Base-by-base conservation (phyloP, 2,797 vertebrate species). In the Parauchenoglanis punctatus region DNA sequence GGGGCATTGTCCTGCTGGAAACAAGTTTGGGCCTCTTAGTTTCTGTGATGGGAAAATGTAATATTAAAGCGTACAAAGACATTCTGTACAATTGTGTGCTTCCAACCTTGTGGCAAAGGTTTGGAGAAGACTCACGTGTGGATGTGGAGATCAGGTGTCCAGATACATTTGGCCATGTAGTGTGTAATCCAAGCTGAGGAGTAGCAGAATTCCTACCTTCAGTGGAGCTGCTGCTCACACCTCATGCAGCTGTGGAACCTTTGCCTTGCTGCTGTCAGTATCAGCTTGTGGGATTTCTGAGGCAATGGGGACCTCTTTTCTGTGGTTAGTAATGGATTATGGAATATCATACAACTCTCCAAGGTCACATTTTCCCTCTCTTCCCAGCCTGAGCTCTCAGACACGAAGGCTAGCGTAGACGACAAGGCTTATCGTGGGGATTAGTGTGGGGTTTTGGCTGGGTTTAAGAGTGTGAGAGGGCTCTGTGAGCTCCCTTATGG, bases 321-420 rank as follows among this genome's bases (percentile, higher is more conserved):
- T 82, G 35, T 78, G 86, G 72, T 54, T 89, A 52, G 75, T 85
- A 81, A 87, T 85, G 83, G 67, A 87, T 89, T 91, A 83, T 84
- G 89, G 84, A 86, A 89, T 88, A 87, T 84, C 83, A 86, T 82
- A 88, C 81, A 83, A 65, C 75, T 85, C 84, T 85, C 72, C 78
- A 80, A 87, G 85, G 87, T 83, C 72, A 28, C 63, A 61, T 56
- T 59, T 88, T 81, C 72, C 61, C 40, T 56, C 84, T 18, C 84
- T 23, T 44, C 58, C 54, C 68, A 81, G 70, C 35, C 67, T 67
- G 72, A 63, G 75, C 31, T 70, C 81, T 80, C 81, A 72, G 81
- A 86, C 67, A 70, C 82, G 54, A 85, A 80, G 40, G 20, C 73
- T 75, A 83, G 80, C 23, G 23, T 85, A 73, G 28, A 72, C 17